A percentile compares a stretch with the other conserved stretches of the same genome.
Evolutionary conservation across 2,113 vertebrate species (phyloP).

Genomic region (Melierax canorus): DNA sequence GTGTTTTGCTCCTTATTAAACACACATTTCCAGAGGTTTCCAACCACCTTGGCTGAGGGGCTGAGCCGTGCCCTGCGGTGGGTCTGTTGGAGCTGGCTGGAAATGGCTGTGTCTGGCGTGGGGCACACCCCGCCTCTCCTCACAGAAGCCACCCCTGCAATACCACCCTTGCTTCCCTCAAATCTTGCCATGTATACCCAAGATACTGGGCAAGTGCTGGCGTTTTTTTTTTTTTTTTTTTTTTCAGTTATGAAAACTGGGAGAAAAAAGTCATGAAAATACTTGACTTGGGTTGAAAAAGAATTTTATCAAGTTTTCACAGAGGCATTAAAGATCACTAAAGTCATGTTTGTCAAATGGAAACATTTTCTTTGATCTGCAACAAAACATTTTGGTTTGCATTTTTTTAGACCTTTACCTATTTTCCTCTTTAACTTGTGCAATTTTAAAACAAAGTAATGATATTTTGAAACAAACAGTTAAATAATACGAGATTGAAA

Average conservation of each 20-base stretch:
- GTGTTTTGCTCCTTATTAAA: background rate
- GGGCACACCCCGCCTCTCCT: accelerated
- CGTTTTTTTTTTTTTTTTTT: background rate
- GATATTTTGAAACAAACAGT: background rate
- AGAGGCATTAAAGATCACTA: background rate
- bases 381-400: background rate
- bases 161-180: accelerated
- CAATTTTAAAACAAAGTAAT: background rate
- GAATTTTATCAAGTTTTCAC: background rate
- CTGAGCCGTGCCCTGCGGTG: background rate
- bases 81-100: background rate
- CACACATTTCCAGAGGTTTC: background rate
- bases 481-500: background rate
- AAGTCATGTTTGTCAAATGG: background rate
- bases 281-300: background rate
- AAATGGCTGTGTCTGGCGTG: background rate
- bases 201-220: background rate
- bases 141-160: background rate
- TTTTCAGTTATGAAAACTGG: background rate
- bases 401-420: background rate
- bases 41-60: background rate
- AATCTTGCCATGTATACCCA: background rate
- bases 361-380: background rate
- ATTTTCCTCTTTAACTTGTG: background rate
- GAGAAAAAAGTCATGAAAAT: background rate